Percentiles rank a stretch among this genome's conserved stretches.
phyloP scores from a whole-genome alignment of 2,888 invertebrate species.

The Pyralis farinalis region DNA sequence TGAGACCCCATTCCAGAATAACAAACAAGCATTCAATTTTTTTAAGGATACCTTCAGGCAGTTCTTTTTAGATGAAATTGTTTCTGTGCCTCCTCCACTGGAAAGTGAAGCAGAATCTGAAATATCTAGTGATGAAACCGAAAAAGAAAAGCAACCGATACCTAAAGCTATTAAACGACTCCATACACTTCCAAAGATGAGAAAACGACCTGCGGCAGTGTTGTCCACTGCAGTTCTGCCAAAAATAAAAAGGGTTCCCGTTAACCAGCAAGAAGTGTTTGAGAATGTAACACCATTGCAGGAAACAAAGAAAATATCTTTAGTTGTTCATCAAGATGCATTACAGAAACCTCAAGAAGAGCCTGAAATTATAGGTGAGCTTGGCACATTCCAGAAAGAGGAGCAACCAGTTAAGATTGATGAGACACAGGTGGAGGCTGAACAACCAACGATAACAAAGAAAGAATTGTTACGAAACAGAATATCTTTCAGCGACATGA shows the following conservation, averaged over 20 bases:
- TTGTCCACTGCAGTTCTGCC: constrained; percentile 39
- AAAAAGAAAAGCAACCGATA: constrained; percentile 30
- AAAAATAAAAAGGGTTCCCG: constrained; percentile 44
- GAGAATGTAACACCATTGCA: constrained; percentile 48
- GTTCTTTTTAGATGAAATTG: constrained; percentile 44
- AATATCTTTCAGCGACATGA: constrained; percentile 86
- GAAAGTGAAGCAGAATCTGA: constrained; percentile 65
- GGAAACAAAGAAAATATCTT: constrained; percentile 66
- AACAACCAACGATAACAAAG: constrained; percentile 76
- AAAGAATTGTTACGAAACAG: constrained; percentile 85
- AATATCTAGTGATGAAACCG: constrained; percentile 62
- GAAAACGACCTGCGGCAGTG: constrained; percentile 45
- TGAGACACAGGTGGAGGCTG: constrained; percentile 32
- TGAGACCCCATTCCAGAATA: constrained; percentile 88
- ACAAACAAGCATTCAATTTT: constrained; percentile 42
- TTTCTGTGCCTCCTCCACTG: constrained; percentile 28
- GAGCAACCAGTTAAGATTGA: constrained; percentile 33
- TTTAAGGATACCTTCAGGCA: constrained; percentile 57
- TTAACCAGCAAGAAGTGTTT: constrained; percentile 61
- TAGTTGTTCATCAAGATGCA: constrained; percentile 62
- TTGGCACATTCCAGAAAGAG: constrained; percentile 66
- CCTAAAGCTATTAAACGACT: constrained; percentile 54
- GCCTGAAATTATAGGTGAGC: constrained; percentile 59
- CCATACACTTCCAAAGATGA: constrained; percentile 52
- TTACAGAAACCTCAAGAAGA: constrained; percentile 48